Conservation (phyloP, 2,888 invertebrate species). For the Drosophila multiciliata region DNA sequence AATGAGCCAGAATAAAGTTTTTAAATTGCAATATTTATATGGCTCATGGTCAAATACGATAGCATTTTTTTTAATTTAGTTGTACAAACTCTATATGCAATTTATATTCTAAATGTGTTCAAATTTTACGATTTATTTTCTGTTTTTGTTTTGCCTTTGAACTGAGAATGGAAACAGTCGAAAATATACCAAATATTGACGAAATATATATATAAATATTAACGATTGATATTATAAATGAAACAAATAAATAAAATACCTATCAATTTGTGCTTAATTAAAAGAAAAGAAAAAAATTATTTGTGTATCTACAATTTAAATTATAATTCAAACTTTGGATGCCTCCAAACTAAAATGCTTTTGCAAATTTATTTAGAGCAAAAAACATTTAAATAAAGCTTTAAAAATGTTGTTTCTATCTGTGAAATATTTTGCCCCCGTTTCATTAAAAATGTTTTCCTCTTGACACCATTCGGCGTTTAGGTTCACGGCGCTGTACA, state of each 20-base stretch:
- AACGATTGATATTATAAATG: neutral
- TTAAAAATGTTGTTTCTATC: conserved; percentile 9
- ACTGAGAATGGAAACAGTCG: conserved; percentile 6
- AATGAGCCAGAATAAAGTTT: conserved; percentile 35
- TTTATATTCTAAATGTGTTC: conserved; percentile 48
- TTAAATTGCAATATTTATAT: conserved; percentile 62
- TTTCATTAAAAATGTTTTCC: conserved; percentile 14
- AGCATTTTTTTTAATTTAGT: conserved; percentile 23
- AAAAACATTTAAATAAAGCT: conserved; percentile 12
- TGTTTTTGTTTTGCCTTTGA: conserved; percentile 1
- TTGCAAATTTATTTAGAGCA: neutral
- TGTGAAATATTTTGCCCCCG: neutral
- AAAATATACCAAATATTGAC: conserved; percentile 7
- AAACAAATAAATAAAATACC: neutral
- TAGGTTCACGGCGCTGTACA: conserved; percentile 44
- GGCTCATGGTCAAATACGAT: conserved; percentile 54
- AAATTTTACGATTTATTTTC: conserved; percentile 15
- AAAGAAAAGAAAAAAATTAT: fast-evolving
- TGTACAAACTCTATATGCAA: conserved; percentile 25
- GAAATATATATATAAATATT: neutral
- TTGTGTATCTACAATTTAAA: neutral
- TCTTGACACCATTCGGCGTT: conserved; percentile 16
- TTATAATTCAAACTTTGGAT: neutral
- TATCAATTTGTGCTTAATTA: neutral
- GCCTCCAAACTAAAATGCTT: neutral